Evolutionary conservation across 2,888 invertebrate species (phyloP).

Genomic region (Helobdella robusta): DNA sequence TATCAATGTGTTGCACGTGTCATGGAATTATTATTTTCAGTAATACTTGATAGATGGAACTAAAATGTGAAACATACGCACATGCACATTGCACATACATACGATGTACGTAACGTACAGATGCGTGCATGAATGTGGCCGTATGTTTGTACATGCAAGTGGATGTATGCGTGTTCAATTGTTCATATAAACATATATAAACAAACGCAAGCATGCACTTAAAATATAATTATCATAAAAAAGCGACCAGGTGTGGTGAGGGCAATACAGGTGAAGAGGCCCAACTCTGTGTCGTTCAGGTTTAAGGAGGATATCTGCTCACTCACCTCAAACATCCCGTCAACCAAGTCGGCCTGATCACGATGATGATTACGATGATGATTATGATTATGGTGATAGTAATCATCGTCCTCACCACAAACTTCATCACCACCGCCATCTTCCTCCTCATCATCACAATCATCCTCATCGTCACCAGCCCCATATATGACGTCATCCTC

Average conservation of each 20-base stretch:
- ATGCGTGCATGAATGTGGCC: too few species aligned
- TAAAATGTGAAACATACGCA: too few species aligned
- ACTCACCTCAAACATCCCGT: slow-evolving; percentile 71
- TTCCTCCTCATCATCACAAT: slow-evolving; percentile 1
- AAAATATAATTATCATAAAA: background rate
- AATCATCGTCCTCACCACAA: background rate
- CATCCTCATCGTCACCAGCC: background rate
- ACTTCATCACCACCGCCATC: slow-evolving; percentile 19
- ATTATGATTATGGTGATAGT: background rate
- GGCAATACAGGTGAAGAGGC: slow-evolving; percentile 74
- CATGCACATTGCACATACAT: too few species aligned
- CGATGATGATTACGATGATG: background rate
- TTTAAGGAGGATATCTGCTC: slow-evolving; percentile 60
- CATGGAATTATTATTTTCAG: too few species aligned
- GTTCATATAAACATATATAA: too few species aligned
- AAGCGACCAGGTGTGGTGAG: slow-evolving; percentile 58
- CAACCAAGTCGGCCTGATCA: slow-evolving; percentile 70
- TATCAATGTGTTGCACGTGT: too few species aligned
- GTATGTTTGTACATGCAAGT: too few species aligned
- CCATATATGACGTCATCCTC: background rate
- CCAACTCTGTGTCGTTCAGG: slow-evolving; percentile 79
- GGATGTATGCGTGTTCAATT: too few species aligned
- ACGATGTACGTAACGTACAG: too few species aligned
- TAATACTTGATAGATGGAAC: too few species aligned
- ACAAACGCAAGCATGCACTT: too few species aligned